Evolutionary conservation across 2,797 vertebrate genomes (phyloP), one percentile per base, ranked within the genome.

Genomic region (Smutsia temminckii): DNA sequence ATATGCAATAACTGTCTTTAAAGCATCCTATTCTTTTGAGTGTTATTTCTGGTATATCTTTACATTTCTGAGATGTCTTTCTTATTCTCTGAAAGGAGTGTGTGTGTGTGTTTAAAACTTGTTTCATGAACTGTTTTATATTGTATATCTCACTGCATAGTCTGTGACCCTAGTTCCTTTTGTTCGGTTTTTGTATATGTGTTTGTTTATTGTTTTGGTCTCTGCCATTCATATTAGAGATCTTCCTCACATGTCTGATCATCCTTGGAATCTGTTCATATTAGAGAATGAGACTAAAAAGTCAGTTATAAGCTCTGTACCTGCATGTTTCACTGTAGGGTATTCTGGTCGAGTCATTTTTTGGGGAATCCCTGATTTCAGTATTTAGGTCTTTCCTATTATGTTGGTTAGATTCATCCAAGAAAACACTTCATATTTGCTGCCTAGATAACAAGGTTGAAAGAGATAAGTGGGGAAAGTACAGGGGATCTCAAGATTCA

Each of bases 11-110:
- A 84, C 2, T 90, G 51, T 81, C 68, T 87, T 95, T 78, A 77
- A 93, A 96, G 27, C 14, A 53, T 68, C 61, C 46, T 77, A n/a
- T 37, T 93, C 14, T 40, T 94, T 86, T 25, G 23, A 85, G n/a
- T 68, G 18, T 49, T 37, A 88, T 90, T 93, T 90, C n/a, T 85
- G 61, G 37, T 86, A 42, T 71, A 57, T 81, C 85, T 93, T 85
- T 61, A 20, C 37, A 68, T 90, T 86, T 89, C 34, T 90, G 42
- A 77, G 55, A 64, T 42, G 27, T 16, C 61, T 87, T 81, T 75
- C n/a, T 51, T 75, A 86, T 85, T 88, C n/a, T 10, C 29, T 64
- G 55, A 84, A 63, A 78, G 40, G 20, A 1, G 29, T 83, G 29
- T 72, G 32, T 79, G 51, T 49, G 18, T 51, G 29, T 68, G 7